Evolutionary conservation across 2,113 vertebrate genomes (phyloP).

Genomic region (Platycercus adscitus): DNA sequence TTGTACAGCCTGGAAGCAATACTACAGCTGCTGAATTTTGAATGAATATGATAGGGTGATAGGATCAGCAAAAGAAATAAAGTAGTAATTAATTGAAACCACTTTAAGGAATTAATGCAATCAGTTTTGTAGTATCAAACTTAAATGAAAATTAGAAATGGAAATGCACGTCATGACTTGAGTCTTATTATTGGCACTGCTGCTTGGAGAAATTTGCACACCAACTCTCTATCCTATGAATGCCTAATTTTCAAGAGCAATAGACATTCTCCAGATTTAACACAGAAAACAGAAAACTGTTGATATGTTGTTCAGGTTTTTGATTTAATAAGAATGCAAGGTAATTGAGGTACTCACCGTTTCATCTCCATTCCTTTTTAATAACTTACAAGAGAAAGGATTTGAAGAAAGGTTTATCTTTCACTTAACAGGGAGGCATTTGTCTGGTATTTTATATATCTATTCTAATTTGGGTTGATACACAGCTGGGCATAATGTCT

Average conservation of each 20-base stretch:
- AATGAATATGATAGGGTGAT: background rate
- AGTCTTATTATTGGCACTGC: background rate
- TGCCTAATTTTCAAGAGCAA: background rate
- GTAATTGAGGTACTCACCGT: background rate
- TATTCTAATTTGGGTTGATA: background rate
- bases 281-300: background rate
- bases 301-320: background rate
- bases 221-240: background rate
- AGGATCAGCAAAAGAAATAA: background rate
- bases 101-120: background rate
- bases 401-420: background rate
- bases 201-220: background rate
- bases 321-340: background rate
- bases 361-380: background rate
- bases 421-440: background rate
- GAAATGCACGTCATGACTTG: background rate
- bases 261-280: background rate
- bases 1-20: background rate
- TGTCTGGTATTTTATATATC: background rate
- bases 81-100: background rate
- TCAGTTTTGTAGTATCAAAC: background rate
- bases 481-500: no score
- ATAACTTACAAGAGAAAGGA: background rate
- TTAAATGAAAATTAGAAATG: background rate
- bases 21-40: background rate